These are phyloP conservation scores for Notamacropus eugenii DNA, from an alignment of 2,797 vertebrate genomes.

Conservation along the genomic window DNA sequence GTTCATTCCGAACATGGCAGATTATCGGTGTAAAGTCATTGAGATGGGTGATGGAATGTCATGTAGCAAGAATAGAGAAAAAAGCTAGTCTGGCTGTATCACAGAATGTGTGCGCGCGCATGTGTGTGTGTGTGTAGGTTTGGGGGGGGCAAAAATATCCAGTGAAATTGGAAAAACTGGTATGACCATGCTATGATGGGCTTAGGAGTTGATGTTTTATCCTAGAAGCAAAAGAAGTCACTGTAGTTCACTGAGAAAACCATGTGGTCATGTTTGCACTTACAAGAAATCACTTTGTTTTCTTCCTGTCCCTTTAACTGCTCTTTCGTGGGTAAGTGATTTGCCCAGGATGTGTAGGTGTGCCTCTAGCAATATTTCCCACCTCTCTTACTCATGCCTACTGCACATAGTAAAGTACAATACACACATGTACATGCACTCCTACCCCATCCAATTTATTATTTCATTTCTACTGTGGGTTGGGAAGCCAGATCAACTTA, in stretches of 20 bases:
- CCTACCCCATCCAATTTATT: not conserved
- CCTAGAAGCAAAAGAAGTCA: not conserved
- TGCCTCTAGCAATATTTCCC: not conserved
- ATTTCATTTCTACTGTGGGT: not conserved
- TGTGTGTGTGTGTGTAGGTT: no score
- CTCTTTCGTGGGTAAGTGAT: not conserved
- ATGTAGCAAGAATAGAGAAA: not conserved
- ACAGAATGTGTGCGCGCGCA: not conserved
- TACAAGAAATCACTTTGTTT: not conserved
- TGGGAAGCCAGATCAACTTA: not conserved
- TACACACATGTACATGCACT: not conserved
- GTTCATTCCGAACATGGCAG: no score
- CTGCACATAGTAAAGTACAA: not conserved
- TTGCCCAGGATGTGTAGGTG: not conserved
- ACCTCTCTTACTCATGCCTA: not conserved
- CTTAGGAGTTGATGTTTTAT: not conserved
- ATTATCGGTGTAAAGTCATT: not conserved
- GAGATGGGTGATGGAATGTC: not conserved
- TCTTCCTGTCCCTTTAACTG: not conserved
- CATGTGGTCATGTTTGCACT: not conserved
- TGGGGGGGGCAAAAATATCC: not conserved
- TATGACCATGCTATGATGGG: not conserved
- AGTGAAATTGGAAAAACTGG: not conserved
- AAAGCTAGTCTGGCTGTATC: not conserved
- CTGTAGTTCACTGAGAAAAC: not conserved